These are phyloP conservation scores for Molothrus ater DNA, from an alignment of 2,797 vertebrate genomes.

Conservation along the genomic window DNA sequence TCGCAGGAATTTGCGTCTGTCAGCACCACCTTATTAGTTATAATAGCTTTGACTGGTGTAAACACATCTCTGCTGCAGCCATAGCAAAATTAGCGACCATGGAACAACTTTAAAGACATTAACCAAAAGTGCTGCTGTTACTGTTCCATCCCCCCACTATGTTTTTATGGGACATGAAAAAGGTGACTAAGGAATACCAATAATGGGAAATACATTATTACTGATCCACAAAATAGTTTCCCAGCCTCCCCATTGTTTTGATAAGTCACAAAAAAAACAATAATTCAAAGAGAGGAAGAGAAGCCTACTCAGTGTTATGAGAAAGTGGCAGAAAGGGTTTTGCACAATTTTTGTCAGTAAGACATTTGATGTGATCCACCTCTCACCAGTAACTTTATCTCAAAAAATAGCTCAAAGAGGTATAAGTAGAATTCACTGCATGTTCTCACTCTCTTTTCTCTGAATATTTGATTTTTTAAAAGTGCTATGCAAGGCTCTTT, in stretches of 20 bases:
- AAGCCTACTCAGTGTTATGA: not conserved
- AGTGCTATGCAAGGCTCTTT: slow-evolving; percentile 12
- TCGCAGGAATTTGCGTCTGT: not conserved
- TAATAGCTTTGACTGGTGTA: not conserved
- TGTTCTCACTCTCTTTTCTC: slow-evolving; percentile 22
- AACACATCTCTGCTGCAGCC: not conserved
- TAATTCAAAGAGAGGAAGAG: not conserved
- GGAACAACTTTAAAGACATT: not conserved
- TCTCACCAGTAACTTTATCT: slow-evolving; percentile 2
- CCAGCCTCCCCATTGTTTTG: not conserved
- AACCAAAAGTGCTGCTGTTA: not conserved
- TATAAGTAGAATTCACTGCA: slow-evolving; percentile 14
- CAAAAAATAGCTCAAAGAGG: slow-evolving; percentile 43
- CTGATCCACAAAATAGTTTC: not conserved
- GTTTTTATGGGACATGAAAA: not conserved
- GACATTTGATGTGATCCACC: not conserved
- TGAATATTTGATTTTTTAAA: slow-evolving; percentile 24
- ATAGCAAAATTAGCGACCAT: not conserved
- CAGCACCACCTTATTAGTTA: not conserved
- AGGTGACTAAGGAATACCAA: not conserved
- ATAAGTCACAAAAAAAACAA: not conserved
- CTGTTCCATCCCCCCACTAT: not conserved
- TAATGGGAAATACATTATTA: not conserved
- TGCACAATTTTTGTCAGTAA: not conserved
- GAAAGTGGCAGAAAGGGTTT: not conserved